These are phyloP conservation scores for Petromus typicus DNA, from an alignment of 2,113 vertebrate genomes.

Conservation along the genomic window DNA sequence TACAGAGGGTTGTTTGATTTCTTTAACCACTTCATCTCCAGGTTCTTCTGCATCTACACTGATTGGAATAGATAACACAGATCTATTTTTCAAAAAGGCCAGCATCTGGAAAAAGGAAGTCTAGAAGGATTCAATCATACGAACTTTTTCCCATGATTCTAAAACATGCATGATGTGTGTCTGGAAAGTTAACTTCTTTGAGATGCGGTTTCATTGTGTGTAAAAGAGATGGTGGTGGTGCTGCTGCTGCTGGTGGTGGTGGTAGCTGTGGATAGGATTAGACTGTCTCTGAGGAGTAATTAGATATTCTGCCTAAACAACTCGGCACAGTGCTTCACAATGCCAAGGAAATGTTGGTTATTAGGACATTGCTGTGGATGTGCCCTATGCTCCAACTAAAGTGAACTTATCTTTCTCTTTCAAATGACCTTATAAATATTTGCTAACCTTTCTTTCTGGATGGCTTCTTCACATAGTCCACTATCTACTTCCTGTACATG, in stretches of 20 bases:
- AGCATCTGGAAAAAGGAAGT: background rate
- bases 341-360: background rate
- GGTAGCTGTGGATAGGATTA: background rate
- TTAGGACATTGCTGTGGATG: background rate
- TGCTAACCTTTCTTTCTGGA: background rate
- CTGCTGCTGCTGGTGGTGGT: background rate
- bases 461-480: background rate
- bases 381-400: background rate
- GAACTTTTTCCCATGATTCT: background rate
- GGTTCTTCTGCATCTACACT: background rate
- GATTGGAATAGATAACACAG: background rate
- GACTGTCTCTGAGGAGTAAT: background rate
- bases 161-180: background rate
- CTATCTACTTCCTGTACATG: background rate
- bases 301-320: background rate
- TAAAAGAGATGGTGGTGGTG: background rate
- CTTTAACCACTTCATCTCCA: slow-evolving; percentile 53
- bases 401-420: background rate
- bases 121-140: background rate
- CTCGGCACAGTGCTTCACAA: background rate
- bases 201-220: background rate
- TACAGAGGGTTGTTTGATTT: background rate
- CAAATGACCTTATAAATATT: background rate
- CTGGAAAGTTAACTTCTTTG: background rate
- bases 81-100: background rate